A percentile compares a stretch with the other conserved stretches of the same genome.
phyloP scores from a whole-genome alignment of 1,140 invertebrate species.

The Musca vetustissima region DNA sequence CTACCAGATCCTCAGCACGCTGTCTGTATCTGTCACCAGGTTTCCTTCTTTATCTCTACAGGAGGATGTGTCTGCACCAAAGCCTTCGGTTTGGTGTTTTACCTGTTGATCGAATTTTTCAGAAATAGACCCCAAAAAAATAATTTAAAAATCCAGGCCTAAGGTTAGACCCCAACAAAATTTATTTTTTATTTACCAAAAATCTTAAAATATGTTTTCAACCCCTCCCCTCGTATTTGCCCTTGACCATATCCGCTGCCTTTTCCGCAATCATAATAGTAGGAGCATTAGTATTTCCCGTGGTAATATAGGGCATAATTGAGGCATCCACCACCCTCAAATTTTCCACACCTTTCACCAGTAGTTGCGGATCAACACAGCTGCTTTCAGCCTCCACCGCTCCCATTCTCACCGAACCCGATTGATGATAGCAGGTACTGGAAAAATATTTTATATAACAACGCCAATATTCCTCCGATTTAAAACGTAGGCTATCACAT shows the following conservation, averaged over 20 bases:
- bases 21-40: too few relatives aligned
- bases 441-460: slow-evolving; percentile 65
- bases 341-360: slow-evolving; percentile 65
- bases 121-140: too few relatives aligned
- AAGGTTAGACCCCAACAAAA: too few relatives aligned
- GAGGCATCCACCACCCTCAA: slow-evolving; percentile 78
- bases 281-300: slow-evolving; percentile 75
- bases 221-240: slow-evolving; percentile 60
- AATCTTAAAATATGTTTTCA: not conserved
- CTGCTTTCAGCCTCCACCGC: slow-evolving; percentile 60
- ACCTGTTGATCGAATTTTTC: too few relatives aligned
- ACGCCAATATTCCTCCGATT: slow-evolving; percentile 64
- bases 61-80: too few relatives aligned
- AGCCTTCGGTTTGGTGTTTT: too few relatives aligned
- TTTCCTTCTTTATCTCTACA: too few relatives aligned
- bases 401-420: slow-evolving; percentile 79
- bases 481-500: slow-evolving; percentile 63
- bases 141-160: too few relatives aligned
- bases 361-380: slow-evolving; percentile 68
- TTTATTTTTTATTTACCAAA: not conserved
- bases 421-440: slow-evolving; percentile 67
- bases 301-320: slow-evolving; percentile 72
- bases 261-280: slow-evolving; percentile 79
- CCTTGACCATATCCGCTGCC: slow-evolving; percentile 70
- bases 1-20: too few relatives aligned